Evolutionary conservation across 2,113 vertebrate species (phyloP), one percentile per base, ranked within the genome.

Genomic region (Lasiurus borealis): DNA sequence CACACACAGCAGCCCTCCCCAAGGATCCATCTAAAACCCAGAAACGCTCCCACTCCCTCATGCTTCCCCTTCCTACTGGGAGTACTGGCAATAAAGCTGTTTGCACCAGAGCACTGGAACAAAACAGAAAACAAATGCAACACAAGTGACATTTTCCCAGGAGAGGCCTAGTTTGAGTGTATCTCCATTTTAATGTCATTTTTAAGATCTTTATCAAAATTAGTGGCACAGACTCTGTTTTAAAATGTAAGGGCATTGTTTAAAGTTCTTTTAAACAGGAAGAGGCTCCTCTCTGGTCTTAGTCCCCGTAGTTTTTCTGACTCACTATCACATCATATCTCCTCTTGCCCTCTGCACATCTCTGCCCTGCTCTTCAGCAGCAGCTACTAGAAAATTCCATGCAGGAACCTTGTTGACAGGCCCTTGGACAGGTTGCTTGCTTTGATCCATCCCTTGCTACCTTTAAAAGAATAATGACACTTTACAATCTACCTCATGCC

Each of bases 141-240:
- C 88, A 13, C 40, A 59, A 18, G 81, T 75, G 81, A 90, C 95
- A 84, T 66, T 93, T 92, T 96, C 97, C 94, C 88, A 46, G 80
- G 75, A 88, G 90, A 44, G 6, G 93, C 71, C 62, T 85, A 52
- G 50, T 81, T 62, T 27, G 52, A 91, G 76, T 44, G 11, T 29
- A 71, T 91, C 95, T 95, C 88, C 95, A 95, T 96, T 82, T 91
- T 93, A 82, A 94, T 91, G 93, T 85, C 85, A 34, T 81, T 90
- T 90, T 83, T 59, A 92, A 93, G 94, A 90, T 94, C 96, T 85
- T 94, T 73, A 94, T 95, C 92, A 68, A 46, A 95, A 95, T 89
- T 71, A 91, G 90, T 2, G 14, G 54, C 59, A 54, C 31, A 36
- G 0, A 10, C 21, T 27, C 82, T 66, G 13, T 29, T 68, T 88